These are phyloP conservation scores for Sebastes schlegelii DNA, from an alignment of 2,113 vertebrate genomes.

Conservation along the genomic window DNA sequence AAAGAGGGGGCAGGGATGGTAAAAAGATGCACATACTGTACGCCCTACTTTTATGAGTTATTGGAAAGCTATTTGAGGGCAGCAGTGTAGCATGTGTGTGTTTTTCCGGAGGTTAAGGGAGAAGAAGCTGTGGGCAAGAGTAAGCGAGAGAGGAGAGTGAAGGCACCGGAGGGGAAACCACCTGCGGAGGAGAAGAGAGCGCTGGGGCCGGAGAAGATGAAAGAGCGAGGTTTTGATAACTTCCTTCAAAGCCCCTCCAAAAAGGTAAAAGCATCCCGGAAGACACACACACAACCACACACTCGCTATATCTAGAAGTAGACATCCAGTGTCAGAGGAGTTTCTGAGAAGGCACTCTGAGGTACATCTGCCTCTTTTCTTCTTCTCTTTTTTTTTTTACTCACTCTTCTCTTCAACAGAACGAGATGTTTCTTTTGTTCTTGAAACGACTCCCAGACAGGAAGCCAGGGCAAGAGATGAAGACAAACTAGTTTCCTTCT, in stretches of 20 bases:
- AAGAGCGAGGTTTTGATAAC: slow-evolving; percentile 65
- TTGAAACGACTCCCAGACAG: slow-evolving; percentile 60
- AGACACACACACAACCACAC: slow-evolving; percentile 66
- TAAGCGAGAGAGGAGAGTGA: slow-evolving; percentile 44
- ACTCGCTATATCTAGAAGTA: slow-evolving; percentile 51
- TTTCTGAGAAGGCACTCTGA: slow-evolving; percentile 70
- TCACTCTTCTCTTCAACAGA: slow-evolving; percentile 36
- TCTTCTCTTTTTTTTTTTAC: not conserved
- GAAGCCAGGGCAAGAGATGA: slow-evolving; percentile 52
- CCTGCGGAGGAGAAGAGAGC: slow-evolving; percentile 73
- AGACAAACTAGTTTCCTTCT: slow-evolving; percentile 55
- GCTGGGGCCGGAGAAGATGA: slow-evolving; percentile 60
- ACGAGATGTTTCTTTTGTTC: slow-evolving; percentile 59
- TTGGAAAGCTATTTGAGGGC: slow-evolving; percentile 51
- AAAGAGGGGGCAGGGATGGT: slow-evolving; percentile 7
- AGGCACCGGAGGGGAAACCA: slow-evolving; percentile 69
- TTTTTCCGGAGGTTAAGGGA: slow-evolving; percentile 48
- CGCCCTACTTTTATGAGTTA: slow-evolving; percentile 40
- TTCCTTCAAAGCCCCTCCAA: slow-evolving; percentile 68
- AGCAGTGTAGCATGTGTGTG: slow-evolving; percentile 17
- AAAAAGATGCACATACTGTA: slow-evolving; percentile 5
- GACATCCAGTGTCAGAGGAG: slow-evolving; percentile 66
- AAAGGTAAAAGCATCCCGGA: slow-evolving; percentile 69
- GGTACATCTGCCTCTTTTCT: slow-evolving; percentile 18
- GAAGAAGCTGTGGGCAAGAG: slow-evolving; percentile 47